A percentile compares a stretch with the other conserved stretches of the same genome.
phyloP scores from a whole-genome alignment of 2,797 vertebrate genomes.

The Peromyscus nudipes region DNA sequence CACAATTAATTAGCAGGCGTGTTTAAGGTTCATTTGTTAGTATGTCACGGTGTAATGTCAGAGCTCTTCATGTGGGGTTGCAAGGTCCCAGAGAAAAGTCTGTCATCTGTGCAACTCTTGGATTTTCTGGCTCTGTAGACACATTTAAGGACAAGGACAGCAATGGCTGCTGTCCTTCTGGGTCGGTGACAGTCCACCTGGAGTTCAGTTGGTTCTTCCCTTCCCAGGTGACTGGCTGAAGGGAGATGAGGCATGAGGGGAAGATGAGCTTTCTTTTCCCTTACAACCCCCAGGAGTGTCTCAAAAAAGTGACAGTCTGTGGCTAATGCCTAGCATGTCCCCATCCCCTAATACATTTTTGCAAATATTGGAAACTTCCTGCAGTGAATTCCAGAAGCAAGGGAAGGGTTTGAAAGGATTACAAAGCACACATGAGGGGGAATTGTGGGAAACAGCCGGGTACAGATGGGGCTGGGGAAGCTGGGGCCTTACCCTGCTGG shows the following conservation, averaged over 20 bases:
- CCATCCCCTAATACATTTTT: not conserved
- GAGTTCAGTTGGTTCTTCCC: not conserved
- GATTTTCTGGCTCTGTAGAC: not conserved
- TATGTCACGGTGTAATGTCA: slow-evolving; percentile 50
- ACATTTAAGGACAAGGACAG: not conserved
- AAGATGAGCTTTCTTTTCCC: not conserved
- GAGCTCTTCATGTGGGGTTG: slow-evolving; percentile 45
- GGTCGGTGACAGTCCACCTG: not conserved
- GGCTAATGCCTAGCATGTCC: no score
- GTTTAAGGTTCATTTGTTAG: slow-evolving; percentile 73
- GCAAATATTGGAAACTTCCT: not conserved
- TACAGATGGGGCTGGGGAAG: no score
- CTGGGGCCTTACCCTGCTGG: not conserved
- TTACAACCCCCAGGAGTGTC: not conserved
- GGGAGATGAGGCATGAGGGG: not conserved
- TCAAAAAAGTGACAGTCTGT: not conserved
- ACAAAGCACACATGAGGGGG: not conserved
- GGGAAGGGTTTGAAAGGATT: not conserved
- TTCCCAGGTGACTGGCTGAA: not conserved
- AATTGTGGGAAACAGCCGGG: not conserved
- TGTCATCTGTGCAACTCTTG: not conserved
- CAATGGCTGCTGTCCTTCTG: fast-evolving
- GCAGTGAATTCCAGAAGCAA: not conserved
- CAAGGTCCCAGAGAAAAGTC: slow-evolving; percentile 27
- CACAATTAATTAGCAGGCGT: slow-evolving; percentile 69